Base-by-base conservation (phyloP, 2,797 vertebrate genomes). In the Melanotaenia pygmaea region DNA sequence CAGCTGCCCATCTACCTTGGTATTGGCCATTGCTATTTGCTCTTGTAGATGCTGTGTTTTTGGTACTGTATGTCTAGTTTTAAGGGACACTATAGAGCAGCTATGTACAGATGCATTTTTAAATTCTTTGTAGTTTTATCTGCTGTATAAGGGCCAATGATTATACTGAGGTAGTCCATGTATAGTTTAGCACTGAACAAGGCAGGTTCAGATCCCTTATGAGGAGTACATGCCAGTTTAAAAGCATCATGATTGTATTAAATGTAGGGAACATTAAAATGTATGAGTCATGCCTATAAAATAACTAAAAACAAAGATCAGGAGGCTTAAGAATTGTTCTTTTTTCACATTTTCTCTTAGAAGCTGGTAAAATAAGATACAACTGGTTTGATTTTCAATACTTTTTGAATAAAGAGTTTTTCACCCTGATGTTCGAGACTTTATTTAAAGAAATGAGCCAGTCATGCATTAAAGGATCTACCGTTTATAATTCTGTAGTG, bases 21-120 rank as follows among this genome's bases (percentile, higher is more conserved):
- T 76, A 53, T 76, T 73, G 69, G 26, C 54, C 69, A 70, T 81
- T 67, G 64, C 71, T 71, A 51, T 81, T 78, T 84, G 58, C 66
- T 57, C 56, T 34, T 78, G 63, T 89, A 88, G 87, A 88, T 56
- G 83, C 82, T 84, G 81, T 88, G 86, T 87, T 84, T 85, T 80
- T 77, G 71, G 64, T 79, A 76, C 73, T 72, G 73, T 79, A 70
- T 63, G 79, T 81, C 32, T 90, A 82, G 83, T 79, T 80, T 84
- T 60, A 37, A 70, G 70, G 66, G 83, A 86, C 81, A 78, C 72
- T 54, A 69, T 87, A 86, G 88, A 89, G 89, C 90, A 92, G 87
- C 90, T 85, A 82, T 90, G 88, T 92, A 91, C 88, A 91, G 85
- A 86, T 77, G 76, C 77, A 67, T 79, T 12, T 59, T 74, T 82